phyloP scores from a whole-genome alignment of 2,797 vertebrate species.

The Vespertilio murinus region DNA sequence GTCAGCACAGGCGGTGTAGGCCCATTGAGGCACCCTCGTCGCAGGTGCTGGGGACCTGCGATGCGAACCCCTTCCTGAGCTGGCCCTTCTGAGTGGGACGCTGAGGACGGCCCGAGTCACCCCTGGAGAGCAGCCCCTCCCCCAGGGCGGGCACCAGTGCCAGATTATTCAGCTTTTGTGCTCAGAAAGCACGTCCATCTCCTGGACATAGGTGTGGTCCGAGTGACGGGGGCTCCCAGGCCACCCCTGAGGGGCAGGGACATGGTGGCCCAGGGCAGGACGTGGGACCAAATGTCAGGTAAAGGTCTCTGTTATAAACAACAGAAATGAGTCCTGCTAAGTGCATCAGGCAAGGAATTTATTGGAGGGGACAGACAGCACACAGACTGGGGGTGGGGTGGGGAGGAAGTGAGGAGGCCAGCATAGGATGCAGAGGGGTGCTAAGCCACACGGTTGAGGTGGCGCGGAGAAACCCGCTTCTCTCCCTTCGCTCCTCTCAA shows the following conservation, averaged over 20 bases:
- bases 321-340: not conserved
- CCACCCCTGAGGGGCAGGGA: not conserved
- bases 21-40: not conserved
- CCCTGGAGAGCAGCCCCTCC: too few relatives aligned
- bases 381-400: not conserved
- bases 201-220: too few relatives aligned
- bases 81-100: not conserved
- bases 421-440: too few relatives aligned
- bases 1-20: not conserved
- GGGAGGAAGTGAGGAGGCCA: not conserved
- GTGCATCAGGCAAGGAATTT: not conserved
- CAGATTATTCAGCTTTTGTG: not conserved
- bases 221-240: not conserved
- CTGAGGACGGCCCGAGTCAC: not conserved
- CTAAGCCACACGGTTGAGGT: accelerated
- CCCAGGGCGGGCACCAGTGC: not conserved
- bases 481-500: not conserved
- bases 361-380: not conserved
- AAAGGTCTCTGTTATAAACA: not conserved
- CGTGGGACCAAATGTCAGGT: too few relatives aligned
- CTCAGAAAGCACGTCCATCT: not conserved
- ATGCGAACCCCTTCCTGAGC: not conserved
- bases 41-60: accelerated
- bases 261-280: accelerated
- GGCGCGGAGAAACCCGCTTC: too few relatives aligned